phyloP scores from a whole-genome alignment of 2,797 vertebrate species.

The Lophura swinhoii region DNA sequence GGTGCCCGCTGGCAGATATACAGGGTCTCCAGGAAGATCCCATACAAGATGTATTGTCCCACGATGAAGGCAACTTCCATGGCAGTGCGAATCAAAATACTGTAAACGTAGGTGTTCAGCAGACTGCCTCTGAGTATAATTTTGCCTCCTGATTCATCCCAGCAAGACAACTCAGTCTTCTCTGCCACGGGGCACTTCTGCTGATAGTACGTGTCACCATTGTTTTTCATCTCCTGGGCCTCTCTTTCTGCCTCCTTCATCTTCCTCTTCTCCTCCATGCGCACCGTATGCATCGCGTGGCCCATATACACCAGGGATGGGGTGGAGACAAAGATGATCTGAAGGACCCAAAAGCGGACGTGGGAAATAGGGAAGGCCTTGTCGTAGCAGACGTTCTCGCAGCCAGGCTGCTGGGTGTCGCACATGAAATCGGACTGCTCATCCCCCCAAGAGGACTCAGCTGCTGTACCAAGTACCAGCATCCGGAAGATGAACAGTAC shows the following conservation, averaged over 20 bases:
- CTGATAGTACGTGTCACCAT: conserved; percentile 56
- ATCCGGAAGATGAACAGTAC: conserved; percentile 98
- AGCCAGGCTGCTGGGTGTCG: conserved; percentile 93
- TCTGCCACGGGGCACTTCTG: conserved; percentile 83
- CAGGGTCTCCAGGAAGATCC: conserved; percentile 90
- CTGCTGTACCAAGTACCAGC: conserved; percentile 94
- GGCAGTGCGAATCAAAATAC: conserved; percentile 92
- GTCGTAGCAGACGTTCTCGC: conserved; percentile 96
- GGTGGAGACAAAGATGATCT: conserved; percentile 98
- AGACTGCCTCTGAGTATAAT: conserved; percentile 88
- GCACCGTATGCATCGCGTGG: conserved; percentile 93
- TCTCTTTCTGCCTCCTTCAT: conserved; percentile 81
- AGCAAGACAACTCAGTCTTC: conserved; percentile 70
- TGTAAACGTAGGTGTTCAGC: conserved; percentile 91
- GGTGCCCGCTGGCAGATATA: conserved; percentile 90
- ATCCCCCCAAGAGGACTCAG: conserved; percentile 97
- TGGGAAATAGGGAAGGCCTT: conserved; percentile 97
- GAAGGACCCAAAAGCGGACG: conserved; percentile 97
- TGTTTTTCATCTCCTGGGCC: conserved; percentile 39
- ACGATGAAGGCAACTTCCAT: conserved; percentile 95
- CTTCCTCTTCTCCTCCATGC: conserved; percentile 89
- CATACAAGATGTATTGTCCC: conserved; percentile 94
- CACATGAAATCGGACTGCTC: conserved; percentile 97
- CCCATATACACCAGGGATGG: conserved; percentile 97
- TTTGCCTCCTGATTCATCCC: conserved; percentile 76